Evolutionary conservation across 2,113 vertebrate species (phyloP).

Genomic region (Tragelaphus imberbis): DNA sequence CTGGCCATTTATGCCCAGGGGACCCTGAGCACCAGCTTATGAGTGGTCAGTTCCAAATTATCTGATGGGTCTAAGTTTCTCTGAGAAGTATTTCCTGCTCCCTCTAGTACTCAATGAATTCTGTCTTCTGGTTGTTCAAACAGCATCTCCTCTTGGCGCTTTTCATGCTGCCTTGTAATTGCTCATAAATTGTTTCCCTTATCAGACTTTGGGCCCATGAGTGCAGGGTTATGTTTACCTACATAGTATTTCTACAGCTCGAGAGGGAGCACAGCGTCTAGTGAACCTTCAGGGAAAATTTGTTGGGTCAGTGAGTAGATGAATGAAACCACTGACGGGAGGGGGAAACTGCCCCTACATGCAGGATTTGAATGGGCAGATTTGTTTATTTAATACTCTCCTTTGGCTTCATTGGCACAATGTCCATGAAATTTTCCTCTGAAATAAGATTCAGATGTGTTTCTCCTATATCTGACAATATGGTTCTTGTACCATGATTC

Average conservation of each 20-base stretch:
- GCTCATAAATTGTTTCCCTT: background rate
- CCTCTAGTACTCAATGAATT: background rate
- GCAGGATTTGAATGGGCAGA: background rate
- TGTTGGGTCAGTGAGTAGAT: background rate
- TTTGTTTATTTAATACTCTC: background rate
- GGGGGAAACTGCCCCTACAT: background rate
- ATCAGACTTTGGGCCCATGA: background rate
- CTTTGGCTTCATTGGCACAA: background rate
- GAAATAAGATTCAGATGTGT: background rate
- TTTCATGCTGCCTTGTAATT: background rate
- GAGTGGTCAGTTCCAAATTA: background rate
- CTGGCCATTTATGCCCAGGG: background rate
- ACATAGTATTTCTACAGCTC: no score
- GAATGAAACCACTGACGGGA: background rate
- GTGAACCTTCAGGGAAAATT: background rate
- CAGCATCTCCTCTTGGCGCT: rapidly evolving
- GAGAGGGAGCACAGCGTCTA: background rate
- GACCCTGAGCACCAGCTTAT: background rate
- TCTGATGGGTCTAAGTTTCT: background rate
- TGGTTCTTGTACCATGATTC: background rate
- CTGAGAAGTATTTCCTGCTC: background rate
- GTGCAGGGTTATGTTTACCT: background rate
- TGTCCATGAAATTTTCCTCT: background rate
- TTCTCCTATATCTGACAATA: background rate
- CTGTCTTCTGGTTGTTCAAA: background rate